These are phyloP conservation scores for Gasteruption jaculator DNA, from an alignment of 2,888 invertebrate species.

Conservation along the genomic window DNA sequence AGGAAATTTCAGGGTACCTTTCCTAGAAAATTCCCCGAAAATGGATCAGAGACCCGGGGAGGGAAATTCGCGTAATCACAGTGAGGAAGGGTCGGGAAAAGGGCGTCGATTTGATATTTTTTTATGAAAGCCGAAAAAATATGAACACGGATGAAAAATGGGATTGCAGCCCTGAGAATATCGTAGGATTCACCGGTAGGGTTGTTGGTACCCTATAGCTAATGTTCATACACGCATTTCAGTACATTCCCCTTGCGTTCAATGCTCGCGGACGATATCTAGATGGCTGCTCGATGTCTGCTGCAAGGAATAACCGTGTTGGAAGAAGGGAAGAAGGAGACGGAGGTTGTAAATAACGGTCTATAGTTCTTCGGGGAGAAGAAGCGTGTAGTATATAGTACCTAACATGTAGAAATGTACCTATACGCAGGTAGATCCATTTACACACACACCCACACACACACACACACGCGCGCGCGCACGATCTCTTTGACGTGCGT, in stretches of 20 bases:
- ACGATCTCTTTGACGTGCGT: too few relatives aligned
- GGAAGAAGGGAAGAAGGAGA: constrained; percentile 24
- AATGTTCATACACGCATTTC: constrained; percentile 23
- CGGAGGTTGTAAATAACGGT: constrained; percentile 39
- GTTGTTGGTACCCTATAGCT: constrained; percentile 32
- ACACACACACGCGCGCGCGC: too few relatives aligned
- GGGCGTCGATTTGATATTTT: too few relatives aligned
- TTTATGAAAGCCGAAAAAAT: too few relatives aligned
- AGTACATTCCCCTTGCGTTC: constrained; percentile 34
- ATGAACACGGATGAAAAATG: too few relatives aligned
- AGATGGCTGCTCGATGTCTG: constrained; percentile 36
- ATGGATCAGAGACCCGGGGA: constrained; percentile 17
- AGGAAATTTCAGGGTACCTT: too few relatives aligned
- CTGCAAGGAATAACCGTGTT: constrained; percentile 16
- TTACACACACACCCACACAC: too few relatives aligned
- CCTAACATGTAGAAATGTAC: too few relatives aligned
- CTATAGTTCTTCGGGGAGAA: constrained; percentile 20
- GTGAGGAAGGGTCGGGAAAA: not conserved
- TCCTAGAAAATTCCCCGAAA: constrained; percentile 16
- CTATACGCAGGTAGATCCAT: too few relatives aligned
- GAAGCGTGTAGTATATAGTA: too few relatives aligned
- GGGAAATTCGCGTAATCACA: constrained; percentile 2
- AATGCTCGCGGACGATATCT: constrained; percentile 36
- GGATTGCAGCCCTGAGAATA: constrained; percentile 28
- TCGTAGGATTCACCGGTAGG: too few relatives aligned